These are phyloP conservation scores for Lagopus muta DNA, from an alignment of 2,113 vertebrate genomes.

Conservation along the genomic window DNA sequence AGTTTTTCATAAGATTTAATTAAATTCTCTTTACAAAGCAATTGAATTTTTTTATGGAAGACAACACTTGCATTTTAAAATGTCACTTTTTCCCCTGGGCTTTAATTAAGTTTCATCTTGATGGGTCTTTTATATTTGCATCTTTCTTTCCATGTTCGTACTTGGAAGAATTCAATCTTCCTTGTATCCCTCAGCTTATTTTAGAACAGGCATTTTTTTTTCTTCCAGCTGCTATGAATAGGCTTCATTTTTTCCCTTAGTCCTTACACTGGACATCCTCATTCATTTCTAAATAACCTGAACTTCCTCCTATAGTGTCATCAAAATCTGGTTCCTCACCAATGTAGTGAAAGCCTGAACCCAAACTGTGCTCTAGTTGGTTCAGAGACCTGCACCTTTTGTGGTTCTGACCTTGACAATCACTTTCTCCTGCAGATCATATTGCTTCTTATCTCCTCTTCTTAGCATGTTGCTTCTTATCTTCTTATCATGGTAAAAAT, in stretches of 20 bases:
- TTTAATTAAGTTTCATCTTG: neutral
- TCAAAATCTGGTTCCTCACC: neutral
- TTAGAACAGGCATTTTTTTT: neutral
- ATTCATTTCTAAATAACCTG: neutral
- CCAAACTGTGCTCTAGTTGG: rapidly evolving
- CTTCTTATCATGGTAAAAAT: neutral
- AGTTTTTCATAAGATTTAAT: slow-evolving; percentile 24
- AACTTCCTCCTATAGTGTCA: neutral
- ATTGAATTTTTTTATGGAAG: slow-evolving; percentile 6
- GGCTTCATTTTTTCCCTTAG: neutral
- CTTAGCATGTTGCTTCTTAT: neutral
- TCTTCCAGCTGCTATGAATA: neutral
- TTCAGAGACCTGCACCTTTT: neutral
- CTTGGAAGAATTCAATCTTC: neutral
- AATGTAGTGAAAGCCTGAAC: neutral
- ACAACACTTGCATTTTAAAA: slow-evolving; percentile 4
- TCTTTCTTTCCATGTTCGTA: neutral
- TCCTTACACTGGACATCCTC: neutral
- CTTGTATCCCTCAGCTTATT: neutral
- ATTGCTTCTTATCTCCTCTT: neutral
- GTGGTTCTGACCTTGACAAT: neutral
- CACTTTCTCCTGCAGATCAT: neutral
- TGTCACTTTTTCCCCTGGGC: neutral
- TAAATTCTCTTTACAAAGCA: neutral
- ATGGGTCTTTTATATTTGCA: neutral